A percentile compares a stretch with the other conserved stretches of the same genome.
Evolutionary conservation across 2,797 vertebrate genomes (phyloP).

Genomic region (Crax fasciolata): DNA sequence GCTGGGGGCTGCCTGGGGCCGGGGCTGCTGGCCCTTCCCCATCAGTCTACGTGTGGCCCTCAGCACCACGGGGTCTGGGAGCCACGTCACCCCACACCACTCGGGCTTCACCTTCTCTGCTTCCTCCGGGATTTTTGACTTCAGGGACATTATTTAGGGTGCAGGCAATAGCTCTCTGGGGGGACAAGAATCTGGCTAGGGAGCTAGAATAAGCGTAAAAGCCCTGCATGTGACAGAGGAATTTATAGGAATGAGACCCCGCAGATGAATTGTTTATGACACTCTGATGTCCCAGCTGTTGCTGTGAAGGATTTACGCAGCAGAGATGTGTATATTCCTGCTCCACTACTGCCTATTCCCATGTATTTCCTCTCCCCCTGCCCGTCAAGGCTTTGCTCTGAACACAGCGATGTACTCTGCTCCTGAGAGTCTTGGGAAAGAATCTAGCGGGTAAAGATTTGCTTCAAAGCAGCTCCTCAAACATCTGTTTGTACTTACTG

Average conservation of each 20-base stretch:
- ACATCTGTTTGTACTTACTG: conserved; percentile 77
- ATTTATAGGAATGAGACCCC: neutral
- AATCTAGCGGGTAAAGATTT: conserved; percentile 42
- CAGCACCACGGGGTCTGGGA: neutral
- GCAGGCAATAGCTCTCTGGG: neutral
- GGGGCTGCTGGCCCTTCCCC: neutral
- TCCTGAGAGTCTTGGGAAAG: conserved; percentile 47
- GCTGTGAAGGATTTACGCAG: neutral
- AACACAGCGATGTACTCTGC: neutral
- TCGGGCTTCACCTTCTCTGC: neutral
- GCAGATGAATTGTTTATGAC: neutral
- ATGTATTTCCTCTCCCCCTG: neutral
- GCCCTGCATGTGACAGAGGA: neutral
- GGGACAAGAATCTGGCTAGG: neutral
- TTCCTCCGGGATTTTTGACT: neutral
- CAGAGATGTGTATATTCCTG: neutral
- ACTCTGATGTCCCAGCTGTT: neutral
- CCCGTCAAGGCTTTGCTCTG: conserved; percentile 11
- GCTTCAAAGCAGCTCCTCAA: conserved; percentile 79
- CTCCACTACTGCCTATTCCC: neutral
- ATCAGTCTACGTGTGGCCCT: neutral
- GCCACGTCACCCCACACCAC: neutral
- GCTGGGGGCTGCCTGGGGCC: conserved; percentile 4
- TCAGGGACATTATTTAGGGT: neutral
- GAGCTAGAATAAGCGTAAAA: neutral